A percentile compares a stretch with the other conserved stretches of the same genome.
These are phyloP conservation scores for Meandrina meandrites DNA, from an alignment of 92 coral and sea anemone species.

Conservation along the genomic window DNA sequence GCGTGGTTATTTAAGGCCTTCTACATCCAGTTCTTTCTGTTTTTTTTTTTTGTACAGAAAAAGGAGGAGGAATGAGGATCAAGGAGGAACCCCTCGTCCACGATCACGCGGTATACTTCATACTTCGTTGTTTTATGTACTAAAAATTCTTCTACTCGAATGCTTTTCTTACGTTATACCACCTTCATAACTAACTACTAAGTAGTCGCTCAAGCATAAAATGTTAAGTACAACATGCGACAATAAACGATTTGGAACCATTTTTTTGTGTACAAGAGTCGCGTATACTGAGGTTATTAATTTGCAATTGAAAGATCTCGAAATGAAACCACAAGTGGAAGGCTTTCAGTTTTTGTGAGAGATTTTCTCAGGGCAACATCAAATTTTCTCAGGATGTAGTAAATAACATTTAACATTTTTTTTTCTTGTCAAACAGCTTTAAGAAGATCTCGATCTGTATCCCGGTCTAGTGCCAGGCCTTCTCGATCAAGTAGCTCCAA, in stretches of 20 bases:
- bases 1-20: not conserved
- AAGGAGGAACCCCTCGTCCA: conserved; percentile 1
- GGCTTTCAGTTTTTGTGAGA: too few species aligned
- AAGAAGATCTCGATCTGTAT: conserved; percentile 37
- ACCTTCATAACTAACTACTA: too few species aligned
- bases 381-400: too few species aligned
- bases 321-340: too few species aligned
- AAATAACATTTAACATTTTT: too few species aligned
- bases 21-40: not conserved
- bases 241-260: too few species aligned
- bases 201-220: too few species aligned
- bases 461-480: conserved; percentile 32
- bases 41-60: not conserved
- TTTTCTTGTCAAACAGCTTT: conserved; percentile 5
- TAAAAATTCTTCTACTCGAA: not conserved
- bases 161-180: not conserved
- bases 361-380: too few species aligned
- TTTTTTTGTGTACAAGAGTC: too few species aligned
- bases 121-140: not conserved
- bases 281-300: too few species aligned
- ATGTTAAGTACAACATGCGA: too few species aligned
- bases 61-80: conserved; percentile 18
- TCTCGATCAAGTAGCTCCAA: conserved; percentile 45
- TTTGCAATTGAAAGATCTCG: too few species aligned
- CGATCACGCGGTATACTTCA: conserved; percentile 19